phyloP scores from a whole-genome alignment of 1,140 invertebrate genomes.

The Acromyrmex echinatior region DNA sequence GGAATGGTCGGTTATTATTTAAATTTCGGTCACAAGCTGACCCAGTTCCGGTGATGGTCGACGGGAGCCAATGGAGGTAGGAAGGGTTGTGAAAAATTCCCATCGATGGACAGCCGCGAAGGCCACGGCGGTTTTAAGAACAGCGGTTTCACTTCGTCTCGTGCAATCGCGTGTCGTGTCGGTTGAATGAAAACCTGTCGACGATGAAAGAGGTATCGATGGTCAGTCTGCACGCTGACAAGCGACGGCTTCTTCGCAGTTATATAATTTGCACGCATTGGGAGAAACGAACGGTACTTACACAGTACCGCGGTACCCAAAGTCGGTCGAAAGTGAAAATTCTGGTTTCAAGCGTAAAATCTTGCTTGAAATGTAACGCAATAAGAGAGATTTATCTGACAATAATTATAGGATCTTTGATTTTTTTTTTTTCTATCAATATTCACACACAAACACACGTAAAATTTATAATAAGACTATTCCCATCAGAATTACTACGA shows the following conservation, averaged over 20 bases:
- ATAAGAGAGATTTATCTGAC: background rate
- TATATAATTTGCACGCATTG: slow-evolving; percentile 49
- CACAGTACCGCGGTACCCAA: slow-evolving; percentile 1
- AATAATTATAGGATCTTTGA: background rate
- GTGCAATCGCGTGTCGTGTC: slow-evolving; percentile 54
- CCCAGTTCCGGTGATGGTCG: slow-evolving; percentile 57
- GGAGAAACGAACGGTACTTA: slow-evolving; percentile 47
- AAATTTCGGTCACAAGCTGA: slow-evolving; percentile 76
- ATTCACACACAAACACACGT: background rate
- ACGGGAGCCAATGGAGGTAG: background rate
- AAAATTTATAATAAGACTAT: background rate
- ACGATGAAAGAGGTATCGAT: slow-evolving; percentile 63
- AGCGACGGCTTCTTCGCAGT: slow-evolving; percentile 40
- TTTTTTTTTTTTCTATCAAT: background rate
- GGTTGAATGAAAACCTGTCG: slow-evolving; percentile 57
- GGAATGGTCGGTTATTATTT: slow-evolving; percentile 77
- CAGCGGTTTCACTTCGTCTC: slow-evolving; percentile 48
- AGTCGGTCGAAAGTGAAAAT: slow-evolving; percentile 58
- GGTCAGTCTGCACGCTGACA: slow-evolving; percentile 50
- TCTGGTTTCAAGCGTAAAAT: slow-evolving; percentile 39
- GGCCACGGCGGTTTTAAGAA: slow-evolving; percentile 36
- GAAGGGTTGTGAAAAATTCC: slow-evolving; percentile 26
- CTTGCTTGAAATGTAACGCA: background rate
- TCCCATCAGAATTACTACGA: background rate
- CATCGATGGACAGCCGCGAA: slow-evolving; percentile 43